A percentile compares a stretch with the other conserved stretches of the same genome.
Conservation (phyloP, 1,140 invertebrate species). For the Vanessa tameamea region DNA sequence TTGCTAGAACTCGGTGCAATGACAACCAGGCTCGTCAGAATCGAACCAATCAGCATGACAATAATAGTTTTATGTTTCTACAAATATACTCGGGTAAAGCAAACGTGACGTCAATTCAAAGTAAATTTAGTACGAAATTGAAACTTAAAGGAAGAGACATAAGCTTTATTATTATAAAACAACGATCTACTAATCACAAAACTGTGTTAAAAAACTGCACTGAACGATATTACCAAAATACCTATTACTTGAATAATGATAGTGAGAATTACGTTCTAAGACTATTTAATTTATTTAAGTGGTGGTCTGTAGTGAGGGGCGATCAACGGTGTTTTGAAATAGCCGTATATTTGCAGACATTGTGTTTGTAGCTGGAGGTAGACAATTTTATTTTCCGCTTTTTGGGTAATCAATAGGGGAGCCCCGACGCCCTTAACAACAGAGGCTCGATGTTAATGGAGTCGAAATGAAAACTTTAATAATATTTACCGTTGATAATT, state of each 20-base stretch:
- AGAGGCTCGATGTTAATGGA: constrained; percentile 31
- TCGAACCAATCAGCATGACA: too few relatives aligned
- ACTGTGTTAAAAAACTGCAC: too few relatives aligned
- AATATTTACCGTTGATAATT: not conserved
- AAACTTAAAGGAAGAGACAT: too few relatives aligned
- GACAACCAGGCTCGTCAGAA: too few relatives aligned
- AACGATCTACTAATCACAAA: too few relatives aligned
- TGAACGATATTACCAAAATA: not conserved
- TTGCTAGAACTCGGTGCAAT: too few relatives aligned
- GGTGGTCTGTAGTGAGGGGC: constrained; percentile 36
- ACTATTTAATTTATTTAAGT: constrained; percentile 63
- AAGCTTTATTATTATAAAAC: too few relatives aligned
- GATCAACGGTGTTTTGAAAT: constrained; percentile 29
- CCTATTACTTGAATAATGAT: constrained; percentile 11
- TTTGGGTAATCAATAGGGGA: constrained; percentile 80
- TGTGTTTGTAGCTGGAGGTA: constrained; percentile 58
- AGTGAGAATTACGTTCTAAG: constrained; percentile 13
- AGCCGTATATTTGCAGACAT: constrained; percentile 47
- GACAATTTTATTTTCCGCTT: constrained; percentile 80
- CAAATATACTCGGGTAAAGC: too few relatives aligned
- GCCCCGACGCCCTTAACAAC: constrained; percentile 67
- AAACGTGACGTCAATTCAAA: too few relatives aligned
- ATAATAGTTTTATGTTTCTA: too few relatives aligned
- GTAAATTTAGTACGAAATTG: too few relatives aligned
- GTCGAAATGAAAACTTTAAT: constrained; percentile 3